Evolutionary conservation across 2,113 vertebrate genomes (phyloP), one percentile per base, ranked within the genome.

Genomic region (Chionis minor): DNA sequence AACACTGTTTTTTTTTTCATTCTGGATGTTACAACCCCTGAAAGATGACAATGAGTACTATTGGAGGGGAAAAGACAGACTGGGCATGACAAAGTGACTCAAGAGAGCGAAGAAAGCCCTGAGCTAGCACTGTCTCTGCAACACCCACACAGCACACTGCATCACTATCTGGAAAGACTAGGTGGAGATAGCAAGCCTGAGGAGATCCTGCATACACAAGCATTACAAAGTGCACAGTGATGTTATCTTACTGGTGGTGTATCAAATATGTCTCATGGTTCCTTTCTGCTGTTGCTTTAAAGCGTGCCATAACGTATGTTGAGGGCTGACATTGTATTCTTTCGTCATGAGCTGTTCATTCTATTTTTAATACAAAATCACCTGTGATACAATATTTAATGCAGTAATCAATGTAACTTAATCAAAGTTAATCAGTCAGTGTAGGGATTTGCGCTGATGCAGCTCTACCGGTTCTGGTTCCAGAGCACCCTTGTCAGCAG

Each of bases 301-400:
- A 77, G 22, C 18, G 14, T 24, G 12, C 1, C 7, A 32, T 40
- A 49, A 52, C 0, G 0, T 38, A 72, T 23, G 14, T 27, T 69
- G 56, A 81, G 20, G 22, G 12, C 20, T 84, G 42, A 21, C 8
- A 7, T 8, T 27, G 8, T 59, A 26, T 65, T 35, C 47, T 54
- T 92, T 42, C 78, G 21, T 54, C 28, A 26, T 30, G 40, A 86
- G 10, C 19, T 82, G 5, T 12, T 87, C 10, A 1, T 87, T 80
- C 67, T 79, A 54, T 74, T 87, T 92, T 74, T 90, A 65, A 49
- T 13, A 70, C 24, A 81, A 61, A 81, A 77, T 66, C 49, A 49
- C 27, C 63, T 61, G 51, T 91, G 59, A 20, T 45, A 59, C 28
- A 74, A 51, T 71, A 85, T 81, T 81, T 74, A 58, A 47, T 51